A percentile compares a stretch with the other conserved stretches of the same genome.
Conservation (phyloP, 2,797 vertebrate species). For the Lagorchestes hirsutus region DNA sequence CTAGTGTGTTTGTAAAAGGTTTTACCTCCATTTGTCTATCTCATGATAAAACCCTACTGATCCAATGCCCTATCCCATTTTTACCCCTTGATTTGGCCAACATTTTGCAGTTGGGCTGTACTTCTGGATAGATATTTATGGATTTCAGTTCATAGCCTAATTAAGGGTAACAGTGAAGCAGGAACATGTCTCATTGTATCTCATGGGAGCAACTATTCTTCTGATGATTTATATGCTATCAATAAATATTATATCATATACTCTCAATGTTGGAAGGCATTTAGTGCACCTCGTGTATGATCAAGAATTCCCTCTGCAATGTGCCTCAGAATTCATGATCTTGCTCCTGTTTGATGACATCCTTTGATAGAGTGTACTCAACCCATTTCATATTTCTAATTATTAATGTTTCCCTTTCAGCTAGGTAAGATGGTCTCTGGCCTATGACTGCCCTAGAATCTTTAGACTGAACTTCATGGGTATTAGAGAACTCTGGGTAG, state of each 20-base stretch:
- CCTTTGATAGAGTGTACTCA: not conserved
- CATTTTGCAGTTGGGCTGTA: not conserved
- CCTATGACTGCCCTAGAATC: not conserved
- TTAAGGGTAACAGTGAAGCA: not conserved
- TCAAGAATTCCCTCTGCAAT: not conserved
- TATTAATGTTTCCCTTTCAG: not conserved
- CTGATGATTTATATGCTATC: not conserved
- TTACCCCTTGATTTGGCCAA: not conserved
- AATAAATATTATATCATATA: not conserved
- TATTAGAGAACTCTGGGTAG: not conserved
- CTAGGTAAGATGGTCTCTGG: not conserved
- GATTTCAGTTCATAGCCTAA: not conserved
- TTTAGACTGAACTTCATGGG: not conserved
- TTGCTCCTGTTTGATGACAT: not conserved
- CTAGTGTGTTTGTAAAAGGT: not conserved
- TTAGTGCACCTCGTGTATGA: not conserved
- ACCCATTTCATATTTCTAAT: not conserved
- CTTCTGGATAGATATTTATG: not conserved
- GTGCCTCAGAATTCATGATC: not conserved
- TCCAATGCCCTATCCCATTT: not conserved
- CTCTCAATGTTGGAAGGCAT: not conserved
- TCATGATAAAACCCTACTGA: not conserved
- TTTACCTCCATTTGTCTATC: not conserved
- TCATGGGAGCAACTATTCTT: not conserved
- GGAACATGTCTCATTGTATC: not conserved